phyloP scores from a whole-genome alignment of 1,140 invertebrate genomes.

The Alviniconcha marisindica region DNA sequence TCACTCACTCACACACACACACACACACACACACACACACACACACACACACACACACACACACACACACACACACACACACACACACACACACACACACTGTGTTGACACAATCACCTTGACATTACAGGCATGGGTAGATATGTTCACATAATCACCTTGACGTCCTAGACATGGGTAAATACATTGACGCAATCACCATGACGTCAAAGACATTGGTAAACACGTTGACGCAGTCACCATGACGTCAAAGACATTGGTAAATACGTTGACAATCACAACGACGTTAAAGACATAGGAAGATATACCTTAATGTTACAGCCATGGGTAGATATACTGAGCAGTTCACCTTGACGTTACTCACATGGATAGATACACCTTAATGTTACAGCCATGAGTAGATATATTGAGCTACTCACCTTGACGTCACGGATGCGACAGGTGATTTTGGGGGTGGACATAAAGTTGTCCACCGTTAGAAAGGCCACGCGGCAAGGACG shows the following conservation, averaged over 20 bases:
- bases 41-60: neutral
- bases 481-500: constrained; percentile 18
- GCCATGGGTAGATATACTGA: no score
- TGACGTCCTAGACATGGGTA: no score
- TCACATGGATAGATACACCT: neutral
- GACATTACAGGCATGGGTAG: no score
- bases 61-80: neutral
- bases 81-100: neutral
- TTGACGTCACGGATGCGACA: constrained; percentile 30
- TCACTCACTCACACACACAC: constrained; percentile 9
- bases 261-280: neutral
- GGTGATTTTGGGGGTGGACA: constrained; percentile 9
- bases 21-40: constrained; percentile 10
- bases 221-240: neutral
- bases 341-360: neutral
- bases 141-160: neutral
- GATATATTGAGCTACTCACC: no score
- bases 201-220: neutral
- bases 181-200: neutral
- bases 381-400: no score
- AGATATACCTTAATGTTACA: neutral
- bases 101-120: neutral
- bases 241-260: neutral
- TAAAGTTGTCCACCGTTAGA: constrained; percentile 36
- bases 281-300: neutral